These are phyloP conservation scores for Galbula dea DNA, from an alignment of 2,113 vertebrate species.

Conservation along the genomic window DNA sequence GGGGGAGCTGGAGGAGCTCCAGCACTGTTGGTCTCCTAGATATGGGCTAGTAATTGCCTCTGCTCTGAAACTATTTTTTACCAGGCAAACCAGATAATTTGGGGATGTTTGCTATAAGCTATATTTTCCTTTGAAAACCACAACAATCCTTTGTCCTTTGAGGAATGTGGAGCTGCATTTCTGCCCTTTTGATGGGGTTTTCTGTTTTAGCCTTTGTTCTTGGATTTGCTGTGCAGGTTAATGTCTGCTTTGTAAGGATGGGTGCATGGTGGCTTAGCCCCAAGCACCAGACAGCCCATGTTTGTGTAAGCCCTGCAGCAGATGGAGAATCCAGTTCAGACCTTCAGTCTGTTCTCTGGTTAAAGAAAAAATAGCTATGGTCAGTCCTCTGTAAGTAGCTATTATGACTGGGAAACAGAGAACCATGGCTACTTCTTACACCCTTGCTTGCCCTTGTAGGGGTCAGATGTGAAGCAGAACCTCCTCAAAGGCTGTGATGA, in stretches of 20 bases:
- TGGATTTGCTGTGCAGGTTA: neutral
- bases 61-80: constrained; percentile 47
- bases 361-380: neutral
- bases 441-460: fast-evolving
- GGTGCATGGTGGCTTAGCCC: neutral
- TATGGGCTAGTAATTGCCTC: constrained; percentile 60
- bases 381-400: neutral
- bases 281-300: neutral
- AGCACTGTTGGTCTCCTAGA: neutral
- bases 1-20: constrained; percentile 49
- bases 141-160: constrained; percentile 52
- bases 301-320: neutral
- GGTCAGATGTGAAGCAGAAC: neutral
- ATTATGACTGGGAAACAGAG: neutral
- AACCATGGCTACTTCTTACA: neutral
- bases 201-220: constrained; percentile 34
- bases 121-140: constrained; percentile 60
- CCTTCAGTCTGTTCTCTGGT: neutral
- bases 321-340: neutral
- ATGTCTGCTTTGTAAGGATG: neutral
- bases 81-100: constrained; percentile 48
- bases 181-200: constrained; percentile 44
- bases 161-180: constrained; percentile 10
- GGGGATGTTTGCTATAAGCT: constrained; percentile 48
- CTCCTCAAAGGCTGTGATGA: neutral